These are phyloP conservation scores for Sternotherus odoratus DNA, from an alignment of 2,797 vertebrate genomes.

Conservation along the genomic window DNA sequence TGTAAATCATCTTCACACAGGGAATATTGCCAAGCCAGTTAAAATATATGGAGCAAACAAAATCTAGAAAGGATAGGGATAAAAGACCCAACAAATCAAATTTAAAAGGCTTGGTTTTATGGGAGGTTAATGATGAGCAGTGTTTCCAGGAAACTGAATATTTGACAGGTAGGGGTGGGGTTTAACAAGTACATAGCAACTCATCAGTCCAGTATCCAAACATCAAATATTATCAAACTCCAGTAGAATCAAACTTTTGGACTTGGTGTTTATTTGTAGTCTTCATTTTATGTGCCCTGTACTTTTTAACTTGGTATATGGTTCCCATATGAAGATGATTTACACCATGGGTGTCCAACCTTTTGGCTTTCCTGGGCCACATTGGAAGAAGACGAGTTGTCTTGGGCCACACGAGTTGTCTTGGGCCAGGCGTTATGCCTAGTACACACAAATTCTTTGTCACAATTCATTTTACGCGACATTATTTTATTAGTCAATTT, in stretches of 20 bases:
- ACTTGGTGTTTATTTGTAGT: neutral
- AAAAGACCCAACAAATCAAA: neutral
- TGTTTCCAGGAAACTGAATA: neutral
- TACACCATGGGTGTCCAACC: no score
- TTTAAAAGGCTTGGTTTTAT: neutral
- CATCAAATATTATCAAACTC: neutral
- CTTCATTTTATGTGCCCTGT: neutral
- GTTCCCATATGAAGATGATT: neutral
- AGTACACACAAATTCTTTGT: no score
- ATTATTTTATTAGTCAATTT: no score
- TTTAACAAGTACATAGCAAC: no score
- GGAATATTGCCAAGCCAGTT: neutral
- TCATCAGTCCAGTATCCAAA: no score
- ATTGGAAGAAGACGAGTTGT: no score
- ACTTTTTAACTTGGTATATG: neutral
- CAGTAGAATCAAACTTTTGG: neutral
- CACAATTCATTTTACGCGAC: no score
- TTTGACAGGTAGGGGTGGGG: neutral
- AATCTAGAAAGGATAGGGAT: neutral
- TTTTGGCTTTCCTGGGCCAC: no score
- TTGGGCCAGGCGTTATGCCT: no score
- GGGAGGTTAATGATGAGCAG: neutral
- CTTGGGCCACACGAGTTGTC: no score
- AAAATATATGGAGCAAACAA: conserved; percentile 27
- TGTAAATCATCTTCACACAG: neutral